phyloP scores from a whole-genome alignment of 2,888 invertebrate genomes.

The Notocelia uddmanniana region DNA sequence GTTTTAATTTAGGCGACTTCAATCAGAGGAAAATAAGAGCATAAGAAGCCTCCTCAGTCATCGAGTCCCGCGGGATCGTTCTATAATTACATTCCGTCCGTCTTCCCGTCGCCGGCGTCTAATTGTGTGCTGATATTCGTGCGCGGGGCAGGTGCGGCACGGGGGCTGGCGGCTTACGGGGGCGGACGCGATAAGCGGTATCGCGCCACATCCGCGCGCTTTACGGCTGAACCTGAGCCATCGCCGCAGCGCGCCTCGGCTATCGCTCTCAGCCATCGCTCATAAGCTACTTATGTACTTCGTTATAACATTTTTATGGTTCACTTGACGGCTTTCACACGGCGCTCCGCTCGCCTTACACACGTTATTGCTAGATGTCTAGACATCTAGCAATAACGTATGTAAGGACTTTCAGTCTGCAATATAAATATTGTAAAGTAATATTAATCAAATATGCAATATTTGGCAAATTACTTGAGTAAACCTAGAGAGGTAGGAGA shows the following conservation, averaged over 20 bases:
- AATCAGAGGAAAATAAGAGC: not conserved
- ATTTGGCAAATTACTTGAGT: too few species aligned
- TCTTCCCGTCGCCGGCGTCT: conserved; percentile 17
- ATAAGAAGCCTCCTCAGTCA: not conserved
- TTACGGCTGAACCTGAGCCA: conserved; percentile 25
- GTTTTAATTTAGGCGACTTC: not conserved
- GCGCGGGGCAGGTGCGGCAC: conserved; percentile 36
- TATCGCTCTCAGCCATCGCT: conserved; percentile 20
- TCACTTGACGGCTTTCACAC: conserved; percentile 10
- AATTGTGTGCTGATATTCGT: conserved; percentile 7
- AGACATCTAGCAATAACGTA: too few species aligned
- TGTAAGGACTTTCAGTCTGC: not conserved
- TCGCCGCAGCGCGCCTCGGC: conserved; percentile 12
- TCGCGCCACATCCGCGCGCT: conserved; percentile 32
- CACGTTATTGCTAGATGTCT: too few species aligned
- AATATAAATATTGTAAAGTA: too few species aligned
- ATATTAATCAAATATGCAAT: too few species aligned
- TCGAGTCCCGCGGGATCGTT: conserved; percentile 5
- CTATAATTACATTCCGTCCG: conserved; percentile 20
- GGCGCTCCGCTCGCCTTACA: not conserved
- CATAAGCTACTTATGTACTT: conserved; percentile 8
- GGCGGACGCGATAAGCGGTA: conserved; percentile 41
- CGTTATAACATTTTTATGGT: conserved; percentile 5
- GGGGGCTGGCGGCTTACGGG: conserved; percentile 19
- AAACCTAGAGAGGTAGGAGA: too few species aligned